These are phyloP conservation scores for Chaetorhynchus papuensis DNA, from an alignment of 2,113 vertebrate genomes.

Conservation along the genomic window DNA sequence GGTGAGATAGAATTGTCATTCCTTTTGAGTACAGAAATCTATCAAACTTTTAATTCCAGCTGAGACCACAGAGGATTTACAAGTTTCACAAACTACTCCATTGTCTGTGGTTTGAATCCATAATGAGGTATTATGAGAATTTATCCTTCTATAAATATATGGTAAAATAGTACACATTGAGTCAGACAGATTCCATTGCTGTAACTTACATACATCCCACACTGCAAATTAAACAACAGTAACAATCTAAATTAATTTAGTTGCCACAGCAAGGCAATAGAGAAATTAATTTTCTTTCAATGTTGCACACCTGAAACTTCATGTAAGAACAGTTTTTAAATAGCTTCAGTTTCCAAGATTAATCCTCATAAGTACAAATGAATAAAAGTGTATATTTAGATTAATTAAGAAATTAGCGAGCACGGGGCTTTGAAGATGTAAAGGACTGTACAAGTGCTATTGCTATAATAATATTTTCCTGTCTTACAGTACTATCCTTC, in stretches of 20 bases:
- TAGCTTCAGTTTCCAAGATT: background rate
- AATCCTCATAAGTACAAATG: background rate
- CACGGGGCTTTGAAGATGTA: background rate
- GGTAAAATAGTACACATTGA: background rate
- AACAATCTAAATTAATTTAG: background rate
- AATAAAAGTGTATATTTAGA: background rate
- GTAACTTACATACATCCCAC: background rate
- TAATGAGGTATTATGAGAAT: background rate
- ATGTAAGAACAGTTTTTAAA: background rate
- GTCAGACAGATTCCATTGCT: background rate
- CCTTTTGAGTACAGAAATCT: background rate
- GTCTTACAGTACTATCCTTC: background rate
- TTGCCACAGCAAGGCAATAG: background rate
- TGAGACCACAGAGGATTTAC: background rate
- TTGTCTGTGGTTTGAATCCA: background rate
- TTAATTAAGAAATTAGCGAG: slow-evolving; percentile 14
- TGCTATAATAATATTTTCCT: slow-evolving; percentile 14
- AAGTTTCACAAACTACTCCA: background rate
- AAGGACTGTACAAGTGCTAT: background rate
- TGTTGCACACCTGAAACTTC: background rate
- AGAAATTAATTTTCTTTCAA: background rate
- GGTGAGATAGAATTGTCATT: background rate
- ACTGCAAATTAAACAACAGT: background rate
- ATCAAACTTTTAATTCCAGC: background rate
- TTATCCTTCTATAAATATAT: background rate